Evolutionary conservation across 2,797 vertebrate species (phyloP).

Genomic region (Trematomus bernacchii): DNA sequence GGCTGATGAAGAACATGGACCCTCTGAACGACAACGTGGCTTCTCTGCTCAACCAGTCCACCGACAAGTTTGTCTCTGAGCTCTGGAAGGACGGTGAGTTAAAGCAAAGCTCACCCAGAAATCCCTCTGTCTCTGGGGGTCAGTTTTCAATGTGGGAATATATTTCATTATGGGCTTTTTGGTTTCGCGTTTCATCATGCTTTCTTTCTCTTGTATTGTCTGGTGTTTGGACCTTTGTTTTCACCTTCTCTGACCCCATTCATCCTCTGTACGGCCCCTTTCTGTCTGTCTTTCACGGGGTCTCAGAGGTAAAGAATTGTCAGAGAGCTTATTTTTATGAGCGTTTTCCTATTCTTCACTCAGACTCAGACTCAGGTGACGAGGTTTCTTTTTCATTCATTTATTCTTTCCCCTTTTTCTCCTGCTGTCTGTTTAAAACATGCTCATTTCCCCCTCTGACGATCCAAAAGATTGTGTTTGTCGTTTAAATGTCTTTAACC

Average conservation of each 20-base stretch:
- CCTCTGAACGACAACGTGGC: conserved; percentile 97
- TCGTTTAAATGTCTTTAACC: conserved; percentile 36
- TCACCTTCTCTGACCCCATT: conserved; percentile 60
- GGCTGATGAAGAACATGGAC: conserved; percentile 99
- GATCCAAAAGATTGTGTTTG: neutral
- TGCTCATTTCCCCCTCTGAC: conserved; percentile 60
- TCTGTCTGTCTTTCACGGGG: conserved; percentile 75
- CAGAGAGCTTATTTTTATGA: conserved; percentile 99
- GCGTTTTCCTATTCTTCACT: conserved; percentile 96
- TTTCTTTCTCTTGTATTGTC: conserved; percentile 67
- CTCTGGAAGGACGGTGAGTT: conserved; percentile 96
- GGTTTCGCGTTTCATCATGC: conserved; percentile 56
- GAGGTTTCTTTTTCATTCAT: conserved; percentile 69
- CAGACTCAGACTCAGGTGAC: conserved; percentile 98
- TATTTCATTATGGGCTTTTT: conserved; percentile 37
- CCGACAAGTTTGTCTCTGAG: conserved; percentile 96
- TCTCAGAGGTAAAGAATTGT: conserved; percentile 93
- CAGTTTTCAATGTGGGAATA: conserved; percentile 2
- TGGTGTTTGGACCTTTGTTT: conserved; percentile 71
- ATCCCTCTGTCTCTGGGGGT: neutral
- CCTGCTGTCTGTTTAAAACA: conserved; percentile 39
- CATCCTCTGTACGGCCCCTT: conserved; percentile 57
- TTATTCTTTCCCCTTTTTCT: conserved; percentile 37
- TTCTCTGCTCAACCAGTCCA: conserved; percentile 94
- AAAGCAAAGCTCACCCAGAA: conserved; percentile 29